A percentile compares a stretch with the other conserved stretches of the same genome.
Conservation (phyloP, 2,888 invertebrate genomes). For the Spisula subtruncata region DNA sequence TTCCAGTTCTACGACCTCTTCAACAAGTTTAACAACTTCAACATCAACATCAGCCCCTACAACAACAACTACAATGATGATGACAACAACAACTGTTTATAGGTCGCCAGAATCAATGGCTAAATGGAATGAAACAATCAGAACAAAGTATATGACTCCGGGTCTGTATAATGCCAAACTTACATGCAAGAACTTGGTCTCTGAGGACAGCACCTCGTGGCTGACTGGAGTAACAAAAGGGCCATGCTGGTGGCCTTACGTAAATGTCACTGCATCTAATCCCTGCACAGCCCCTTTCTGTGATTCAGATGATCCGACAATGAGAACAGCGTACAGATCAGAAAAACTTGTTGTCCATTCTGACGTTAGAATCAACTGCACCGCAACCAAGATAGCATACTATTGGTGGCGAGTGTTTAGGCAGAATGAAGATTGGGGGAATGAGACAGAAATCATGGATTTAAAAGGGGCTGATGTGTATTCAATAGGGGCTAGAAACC, state of each 20-base stretch:
- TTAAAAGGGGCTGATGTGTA: conserved; percentile 61
- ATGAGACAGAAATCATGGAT: conserved; percentile 66
- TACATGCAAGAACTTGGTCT: conserved; percentile 66
- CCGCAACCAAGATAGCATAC: conserved; percentile 68
- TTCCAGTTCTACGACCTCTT: background rate
- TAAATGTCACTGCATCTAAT: conserved; percentile 61
- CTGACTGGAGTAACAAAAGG: conserved; percentile 67
- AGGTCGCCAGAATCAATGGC: conserved; percentile 12
- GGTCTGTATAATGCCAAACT: conserved; percentile 58
- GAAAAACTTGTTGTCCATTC: conserved; percentile 68
- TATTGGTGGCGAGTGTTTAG: conserved; percentile 66
- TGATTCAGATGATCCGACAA: conserved; percentile 43
- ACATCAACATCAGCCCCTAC: conserved; percentile 31
- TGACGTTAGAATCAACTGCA: conserved; percentile 71
- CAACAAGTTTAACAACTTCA: background rate
- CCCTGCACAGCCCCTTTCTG: conserved; percentile 62
- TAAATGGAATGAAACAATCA: conserved; percentile 56
- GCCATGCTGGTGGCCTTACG: conserved; percentile 71
- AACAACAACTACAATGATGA: conserved; percentile 24
- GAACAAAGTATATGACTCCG: conserved; percentile 57
- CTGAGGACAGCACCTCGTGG: conserved; percentile 46
- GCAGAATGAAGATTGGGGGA: conserved; percentile 47
- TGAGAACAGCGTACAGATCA: conserved; percentile 63
- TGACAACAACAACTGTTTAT: conserved; percentile 30
- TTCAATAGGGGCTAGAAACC: conserved; percentile 64